Conservation (phyloP, 2,113 vertebrate genomes). For the Rhinichthys klamathensis region DNA sequence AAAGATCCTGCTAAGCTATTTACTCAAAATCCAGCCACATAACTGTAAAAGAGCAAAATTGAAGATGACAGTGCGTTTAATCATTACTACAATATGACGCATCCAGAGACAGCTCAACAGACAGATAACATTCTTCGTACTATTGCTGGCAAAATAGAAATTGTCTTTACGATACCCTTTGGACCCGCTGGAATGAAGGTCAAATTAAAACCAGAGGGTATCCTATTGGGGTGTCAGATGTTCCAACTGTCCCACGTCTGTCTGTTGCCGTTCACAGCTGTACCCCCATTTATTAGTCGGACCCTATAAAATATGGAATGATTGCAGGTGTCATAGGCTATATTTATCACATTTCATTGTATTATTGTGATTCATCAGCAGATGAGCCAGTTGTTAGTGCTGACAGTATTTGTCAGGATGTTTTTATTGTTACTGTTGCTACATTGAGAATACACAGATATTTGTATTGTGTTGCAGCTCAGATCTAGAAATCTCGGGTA, state of each 20-base stretch:
- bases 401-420: constrained; percentile 32
- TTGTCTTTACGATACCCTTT: constrained; percentile 55
- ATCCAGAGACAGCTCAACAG: constrained; percentile 45
- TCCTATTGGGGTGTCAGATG: constrained; percentile 37
- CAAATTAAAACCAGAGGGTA: constrained; percentile 58
- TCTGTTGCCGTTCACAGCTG: constrained; percentile 46
- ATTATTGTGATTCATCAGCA: not conserved
- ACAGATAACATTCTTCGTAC: constrained; percentile 55
- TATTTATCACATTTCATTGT: constrained; percentile 1
- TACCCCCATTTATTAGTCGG: not conserved
- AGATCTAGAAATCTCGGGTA: constrained; percentile 32
- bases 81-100: constrained; percentile 41
- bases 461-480: constrained; percentile 1
- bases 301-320: not conserved
- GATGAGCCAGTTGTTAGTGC: constrained; percentile 25
- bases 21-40: not conserved
- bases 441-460: constrained; percentile 30
- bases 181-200: constrained; percentile 55
- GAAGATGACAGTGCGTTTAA: constrained; percentile 47
- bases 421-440: constrained; percentile 35
- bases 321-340: constrained; percentile 16
- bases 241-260: constrained; percentile 38
- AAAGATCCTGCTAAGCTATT: not conserved
- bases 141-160: constrained; percentile 57
- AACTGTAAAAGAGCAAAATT: constrained; percentile 31